Base-by-base conservation (phyloP, 2,888 invertebrate genomes). In the Epinotia bilunana region DNA sequence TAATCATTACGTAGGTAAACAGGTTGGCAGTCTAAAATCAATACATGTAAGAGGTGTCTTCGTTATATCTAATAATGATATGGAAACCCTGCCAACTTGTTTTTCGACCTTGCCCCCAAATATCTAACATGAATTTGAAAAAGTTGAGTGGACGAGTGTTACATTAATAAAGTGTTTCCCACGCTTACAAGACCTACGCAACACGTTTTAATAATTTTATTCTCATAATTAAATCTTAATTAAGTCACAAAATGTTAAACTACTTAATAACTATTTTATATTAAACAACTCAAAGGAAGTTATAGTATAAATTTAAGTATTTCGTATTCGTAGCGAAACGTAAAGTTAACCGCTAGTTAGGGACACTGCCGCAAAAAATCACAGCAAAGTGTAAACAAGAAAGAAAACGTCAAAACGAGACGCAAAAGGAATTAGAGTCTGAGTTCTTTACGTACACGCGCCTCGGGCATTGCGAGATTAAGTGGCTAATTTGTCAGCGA, bases 401-500 rank as follows among this genome's bases (percentile, higher is more conserved):
- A 84, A 83, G 83, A 82, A 82, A 70, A 78, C 79, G 77, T 83
- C 80, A 82, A 83, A 84, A 81, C 78, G 79, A 82, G 78, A 83
- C 80, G 81, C 80, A 81, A 84, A 86, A 84, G 82, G 84, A 86
- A 87, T 87, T 86, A 87, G 87, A 87, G 83, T 82, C 80, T 77
- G 84, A 86, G 86, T 87, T 88, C 84, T 87, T 88, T 87, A 86
- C 83, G 84, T 87, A 87, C 83, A 87, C 84, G 83, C 82, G 87
- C 87, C 87, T 83, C 83, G 83, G 85, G 88, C 86, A 84, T 81
- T 81, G 83, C 82, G 79, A 87, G 88, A 90, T 89, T 91, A 91
- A 91, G 90, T 90, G 89, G 89, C 87, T 91, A 93, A 93, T 92
- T 93, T 93, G 91, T 92, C 91, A 92, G 88, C 82, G 83, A 84